phyloP scores from a whole-genome alignment of 2,888 invertebrate species.

The Hecatera dysodea region DNA sequence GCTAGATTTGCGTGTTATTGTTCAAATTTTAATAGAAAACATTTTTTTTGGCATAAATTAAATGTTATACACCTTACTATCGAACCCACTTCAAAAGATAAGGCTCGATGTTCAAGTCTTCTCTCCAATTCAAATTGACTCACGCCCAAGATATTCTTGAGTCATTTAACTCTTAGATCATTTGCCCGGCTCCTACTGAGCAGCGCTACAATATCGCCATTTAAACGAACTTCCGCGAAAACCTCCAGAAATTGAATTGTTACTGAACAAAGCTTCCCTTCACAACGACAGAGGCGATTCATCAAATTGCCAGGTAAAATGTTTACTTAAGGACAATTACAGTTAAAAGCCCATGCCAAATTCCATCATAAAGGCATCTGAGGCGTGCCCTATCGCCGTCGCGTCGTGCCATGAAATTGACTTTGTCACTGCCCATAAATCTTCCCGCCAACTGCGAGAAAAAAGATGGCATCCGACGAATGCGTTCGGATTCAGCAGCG shows the following conservation, averaged over 20 bases:
- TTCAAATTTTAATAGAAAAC: not conserved
- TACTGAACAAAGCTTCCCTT: slow-evolving; percentile 72
- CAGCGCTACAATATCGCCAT: slow-evolving; percentile 53
- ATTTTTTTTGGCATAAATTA: not conserved
- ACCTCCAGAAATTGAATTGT: slow-evolving; percentile 86
- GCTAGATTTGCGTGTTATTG: not conserved
- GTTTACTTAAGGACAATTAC: slow-evolving; percentile 87
- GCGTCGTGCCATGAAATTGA: slow-evolving; percentile 87
- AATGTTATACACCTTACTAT: too few species aligned
- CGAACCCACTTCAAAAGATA: slow-evolving; percentile 2
- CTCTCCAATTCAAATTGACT: slow-evolving; percentile 7
- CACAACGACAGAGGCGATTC: slow-evolving; percentile 80
- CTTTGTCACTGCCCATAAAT: slow-evolving; percentile 90
- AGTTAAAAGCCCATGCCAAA: slow-evolving; percentile 86
- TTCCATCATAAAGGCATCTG: slow-evolving; percentile 81
- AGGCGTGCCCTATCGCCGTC: slow-evolving; percentile 81
- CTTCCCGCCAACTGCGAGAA: slow-evolving; percentile 81
- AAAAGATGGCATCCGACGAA: slow-evolving; percentile 78
- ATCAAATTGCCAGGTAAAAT: slow-evolving; percentile 89
- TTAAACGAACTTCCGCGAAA: slow-evolving; percentile 60
- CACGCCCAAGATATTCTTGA: slow-evolving; percentile 7
- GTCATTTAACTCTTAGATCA: slow-evolving; percentile 19
- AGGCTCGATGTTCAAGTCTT: too few species aligned
- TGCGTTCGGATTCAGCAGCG: slow-evolving; percentile 76
- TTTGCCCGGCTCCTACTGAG: slow-evolving; percentile 48